Evolutionary conservation across 2,888 invertebrate species (phyloP).

Genomic region (Drosophila testacea): DNA sequence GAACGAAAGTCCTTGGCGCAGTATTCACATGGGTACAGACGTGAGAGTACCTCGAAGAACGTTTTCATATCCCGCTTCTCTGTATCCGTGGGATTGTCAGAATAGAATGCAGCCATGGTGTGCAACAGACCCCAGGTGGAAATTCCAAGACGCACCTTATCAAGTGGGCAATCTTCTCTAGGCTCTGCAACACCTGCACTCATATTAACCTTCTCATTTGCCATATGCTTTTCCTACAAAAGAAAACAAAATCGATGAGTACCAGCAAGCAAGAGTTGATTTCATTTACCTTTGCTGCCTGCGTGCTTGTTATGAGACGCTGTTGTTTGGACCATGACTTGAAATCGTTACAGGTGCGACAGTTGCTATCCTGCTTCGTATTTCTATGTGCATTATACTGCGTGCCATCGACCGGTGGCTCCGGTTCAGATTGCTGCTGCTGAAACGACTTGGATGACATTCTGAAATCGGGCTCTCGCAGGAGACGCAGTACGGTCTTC

Average conservation of each 20-base stretch:
- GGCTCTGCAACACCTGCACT: conserved; percentile 27
- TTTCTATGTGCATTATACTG: conserved; percentile 31
- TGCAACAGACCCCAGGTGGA: conserved; percentile 97
- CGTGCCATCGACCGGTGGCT: conserved; percentile 32
- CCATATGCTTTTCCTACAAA: conserved; percentile 64
- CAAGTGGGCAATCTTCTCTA: conserved; percentile 90
- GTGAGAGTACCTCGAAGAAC: conserved; percentile 93
- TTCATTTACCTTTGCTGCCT: conserved; percentile 57
- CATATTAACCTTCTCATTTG: conserved; percentile 52
- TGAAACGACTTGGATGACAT: conserved; percentile 59
- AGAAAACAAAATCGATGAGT: background rate
- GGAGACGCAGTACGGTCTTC: conserved; percentile 50
- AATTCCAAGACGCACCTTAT: conserved; percentile 91
- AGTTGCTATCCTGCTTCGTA: conserved; percentile 85
- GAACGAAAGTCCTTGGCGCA: conserved; percentile 95
- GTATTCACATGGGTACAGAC: conserved; percentile 96
- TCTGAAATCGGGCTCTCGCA: conserved; percentile 55
- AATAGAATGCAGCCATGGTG: conserved; percentile 98
- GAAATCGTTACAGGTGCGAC: conserved; percentile 90
- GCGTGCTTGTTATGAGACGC: conserved; percentile 84
- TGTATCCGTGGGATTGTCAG: conserved; percentile 90
- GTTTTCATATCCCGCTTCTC: conserved; percentile 91
- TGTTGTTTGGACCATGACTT: conserved; percentile 90
- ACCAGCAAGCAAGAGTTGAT: background rate
- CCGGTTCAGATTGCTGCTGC: conserved; percentile 30